Conservation (phyloP, 2,888 invertebrate genomes). For the Andricus quercusramuli region DNA sequence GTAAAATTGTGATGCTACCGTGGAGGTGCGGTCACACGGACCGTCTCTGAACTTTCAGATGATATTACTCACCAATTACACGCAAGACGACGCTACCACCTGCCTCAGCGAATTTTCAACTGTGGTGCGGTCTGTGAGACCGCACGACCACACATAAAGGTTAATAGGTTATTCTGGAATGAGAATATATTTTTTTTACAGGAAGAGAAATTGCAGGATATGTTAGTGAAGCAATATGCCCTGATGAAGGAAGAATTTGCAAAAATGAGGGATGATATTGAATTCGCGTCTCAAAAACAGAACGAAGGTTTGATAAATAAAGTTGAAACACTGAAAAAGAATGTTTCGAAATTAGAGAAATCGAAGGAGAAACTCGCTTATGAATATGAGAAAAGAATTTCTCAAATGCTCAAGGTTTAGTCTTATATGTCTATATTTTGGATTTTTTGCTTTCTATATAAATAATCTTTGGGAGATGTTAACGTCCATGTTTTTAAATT, state of each 20-base stretch:
- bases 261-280: conserved; percentile 66
- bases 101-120: no score
- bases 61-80: no score
- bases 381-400: conserved; percentile 68
- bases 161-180: neutral
- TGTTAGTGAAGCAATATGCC: conserved; percentile 66
- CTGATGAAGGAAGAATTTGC: conserved; percentile 68
- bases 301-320: conserved; percentile 62
- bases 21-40: no score
- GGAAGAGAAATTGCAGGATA: conserved; percentile 66
- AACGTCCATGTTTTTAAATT: no score
- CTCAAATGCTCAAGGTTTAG: conserved; percentile 64
- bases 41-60: no score
- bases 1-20: no score
- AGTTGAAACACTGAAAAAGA: conserved; percentile 62
- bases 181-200: conserved; percentile 46
- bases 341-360: conserved; percentile 64
- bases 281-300: conserved; percentile 61
- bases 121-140: no score
- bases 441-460: neutral
- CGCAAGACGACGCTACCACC: no score
- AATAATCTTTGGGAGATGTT: no score
- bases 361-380: conserved; percentile 62
- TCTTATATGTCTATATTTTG: neutral
- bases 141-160: no score